A percentile compares a stretch with the other conserved stretches of the same genome.
These are phyloP conservation scores for Asobara japonica DNA, from an alignment of 1,140 invertebrate species.

Conservation along the genomic window DNA sequence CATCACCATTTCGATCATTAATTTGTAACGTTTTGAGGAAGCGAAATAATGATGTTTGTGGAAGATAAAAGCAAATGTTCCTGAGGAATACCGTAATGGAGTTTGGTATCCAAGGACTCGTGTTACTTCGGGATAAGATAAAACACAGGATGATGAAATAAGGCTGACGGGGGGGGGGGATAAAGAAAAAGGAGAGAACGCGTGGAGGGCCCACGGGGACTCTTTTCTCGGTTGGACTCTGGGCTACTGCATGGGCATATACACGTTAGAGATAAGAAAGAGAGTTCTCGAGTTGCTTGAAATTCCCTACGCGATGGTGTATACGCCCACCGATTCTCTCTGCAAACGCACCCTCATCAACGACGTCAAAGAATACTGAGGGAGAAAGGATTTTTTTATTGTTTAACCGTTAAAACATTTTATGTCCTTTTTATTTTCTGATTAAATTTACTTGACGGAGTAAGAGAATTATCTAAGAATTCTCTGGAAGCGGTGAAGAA, in stretches of 20 bases:
- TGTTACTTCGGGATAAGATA: background rate
- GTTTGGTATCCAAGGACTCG: background rate
- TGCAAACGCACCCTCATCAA: conserved; percentile 15
- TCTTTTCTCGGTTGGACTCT: background rate
- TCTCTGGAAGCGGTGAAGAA: too few relatives aligned
- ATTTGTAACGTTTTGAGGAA: background rate
- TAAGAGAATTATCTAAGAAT: too few relatives aligned
- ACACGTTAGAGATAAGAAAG: background rate
- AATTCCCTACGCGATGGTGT: background rate
- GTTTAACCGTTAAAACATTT: background rate
- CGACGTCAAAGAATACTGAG: background rate
- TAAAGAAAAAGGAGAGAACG: background rate
- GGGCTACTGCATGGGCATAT: background rate
- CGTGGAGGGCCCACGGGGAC: background rate
- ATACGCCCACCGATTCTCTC: background rate
- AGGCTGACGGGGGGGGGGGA: background rate
- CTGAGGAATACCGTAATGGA: background rate
- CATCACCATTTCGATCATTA: background rate
- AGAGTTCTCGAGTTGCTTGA: conserved; percentile 8
- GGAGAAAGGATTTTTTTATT: background rate
- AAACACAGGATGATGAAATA: background rate
- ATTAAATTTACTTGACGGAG: too few relatives aligned
- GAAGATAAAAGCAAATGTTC: background rate
- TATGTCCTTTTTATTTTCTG: too few relatives aligned
- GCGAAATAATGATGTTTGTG: background rate